phyloP scores from a whole-genome alignment of 2,888 invertebrate genomes.

The Embidobia sp. region DNA sequence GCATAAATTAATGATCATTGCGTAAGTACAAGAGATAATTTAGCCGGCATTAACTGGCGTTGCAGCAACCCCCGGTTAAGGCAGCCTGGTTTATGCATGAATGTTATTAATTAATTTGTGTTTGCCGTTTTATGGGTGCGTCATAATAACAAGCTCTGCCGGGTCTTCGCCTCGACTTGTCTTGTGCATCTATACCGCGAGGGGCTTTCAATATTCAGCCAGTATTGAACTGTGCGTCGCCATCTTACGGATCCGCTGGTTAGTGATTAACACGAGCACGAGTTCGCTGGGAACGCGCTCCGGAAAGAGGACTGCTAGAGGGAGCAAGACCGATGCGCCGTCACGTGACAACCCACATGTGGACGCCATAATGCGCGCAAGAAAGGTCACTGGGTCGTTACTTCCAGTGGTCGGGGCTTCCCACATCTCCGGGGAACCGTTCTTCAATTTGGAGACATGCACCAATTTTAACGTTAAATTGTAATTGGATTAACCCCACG shows the following conservation, averaged over 20 bases:
- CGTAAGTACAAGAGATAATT: conserved; percentile 76
- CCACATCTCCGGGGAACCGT: conserved; percentile 28
- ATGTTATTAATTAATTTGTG: conserved; percentile 78
- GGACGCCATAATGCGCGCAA: not conserved
- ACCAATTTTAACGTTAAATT: conserved; percentile 12
- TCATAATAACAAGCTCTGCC: conserved; percentile 69
- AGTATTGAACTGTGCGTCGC: too few relatives aligned
- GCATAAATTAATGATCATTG: conserved; percentile 77
- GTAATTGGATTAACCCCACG: conserved; percentile 10
- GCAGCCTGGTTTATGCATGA: conserved; percentile 72
- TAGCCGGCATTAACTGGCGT: conserved; percentile 76
- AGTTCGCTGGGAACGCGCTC: too few relatives aligned
- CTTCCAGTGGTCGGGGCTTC: conserved; percentile 6
- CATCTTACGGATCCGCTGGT: too few relatives aligned
- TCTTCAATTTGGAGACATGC: conserved; percentile 37
- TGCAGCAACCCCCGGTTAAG: conserved; percentile 67
- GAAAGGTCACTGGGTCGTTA: conserved; percentile 32
- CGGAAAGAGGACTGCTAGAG: not conserved
- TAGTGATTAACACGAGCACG: too few relatives aligned
- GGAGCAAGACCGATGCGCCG: conserved; percentile 23
- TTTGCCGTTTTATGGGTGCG: conserved; percentile 72
- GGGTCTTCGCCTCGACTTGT: conserved; percentile 13
- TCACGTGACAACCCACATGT: conserved; percentile 14
- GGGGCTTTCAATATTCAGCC: not conserved
- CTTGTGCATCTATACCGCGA: too few relatives aligned